A percentile compares a stretch with the other conserved stretches of the same genome.
These are phyloP conservation scores for Lysiphlebus fabarum DNA, from an alignment of 1,140 invertebrate species.

Conservation along the genomic window DNA sequence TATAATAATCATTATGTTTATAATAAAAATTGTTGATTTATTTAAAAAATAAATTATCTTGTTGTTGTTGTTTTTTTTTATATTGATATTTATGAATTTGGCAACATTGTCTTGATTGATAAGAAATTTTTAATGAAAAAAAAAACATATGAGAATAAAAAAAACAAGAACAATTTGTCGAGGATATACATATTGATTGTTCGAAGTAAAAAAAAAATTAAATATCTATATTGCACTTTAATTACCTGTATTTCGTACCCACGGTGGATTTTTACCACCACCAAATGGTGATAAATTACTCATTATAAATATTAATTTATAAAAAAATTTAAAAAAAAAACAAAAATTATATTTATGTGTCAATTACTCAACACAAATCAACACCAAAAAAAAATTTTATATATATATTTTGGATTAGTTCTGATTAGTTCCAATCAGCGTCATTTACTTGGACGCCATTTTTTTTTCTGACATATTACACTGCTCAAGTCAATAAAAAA, in stretches of 20 bases:
- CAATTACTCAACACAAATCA: neutral
- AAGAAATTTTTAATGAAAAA: too few species aligned
- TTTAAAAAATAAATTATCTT: too few species aligned
- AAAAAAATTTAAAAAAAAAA: conserved; percentile 20
- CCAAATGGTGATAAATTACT: conserved; percentile 59
- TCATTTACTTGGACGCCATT: conserved; percentile 48
- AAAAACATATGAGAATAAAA: too few species aligned
- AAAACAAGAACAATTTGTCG: neutral
- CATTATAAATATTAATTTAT: conserved; percentile 31
- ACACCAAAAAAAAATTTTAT: neutral
- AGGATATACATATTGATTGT: neutral
- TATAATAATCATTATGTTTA: too few species aligned
- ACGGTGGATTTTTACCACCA: conserved; percentile 59
- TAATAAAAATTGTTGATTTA: too few species aligned
- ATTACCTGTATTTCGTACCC: conserved; percentile 57
- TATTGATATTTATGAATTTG: too few species aligned
- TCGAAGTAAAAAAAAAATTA: conserved; percentile 3
- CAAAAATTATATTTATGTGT: neutral
- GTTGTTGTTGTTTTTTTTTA: too few species aligned
- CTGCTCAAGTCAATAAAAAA: conserved; percentile 20
- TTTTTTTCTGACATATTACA: conserved; percentile 27
- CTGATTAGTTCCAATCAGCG: conserved; percentile 32
- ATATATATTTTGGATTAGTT: conserved; percentile 6
- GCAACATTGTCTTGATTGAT: too few species aligned
- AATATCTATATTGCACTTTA: conserved; percentile 30